Percentiles rank a stretch among this genome's conserved stretches.
These are phyloP conservation scores for Quadroppia sp. DNA, from an alignment of 2,888 invertebrate genomes.

Conservation along the genomic window DNA sequence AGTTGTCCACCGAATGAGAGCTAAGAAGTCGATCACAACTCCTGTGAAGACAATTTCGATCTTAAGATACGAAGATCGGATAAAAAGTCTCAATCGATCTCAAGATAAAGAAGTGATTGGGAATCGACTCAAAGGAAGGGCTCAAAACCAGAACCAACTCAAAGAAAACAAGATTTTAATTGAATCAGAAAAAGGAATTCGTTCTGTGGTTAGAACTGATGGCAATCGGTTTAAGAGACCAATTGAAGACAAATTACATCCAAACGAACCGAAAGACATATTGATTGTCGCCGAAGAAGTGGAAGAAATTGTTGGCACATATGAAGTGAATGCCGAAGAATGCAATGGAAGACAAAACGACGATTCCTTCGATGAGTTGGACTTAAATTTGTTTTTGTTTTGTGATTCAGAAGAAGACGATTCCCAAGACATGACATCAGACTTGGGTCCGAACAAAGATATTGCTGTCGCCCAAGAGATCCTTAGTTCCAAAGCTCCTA, in stretches of 20 bases:
- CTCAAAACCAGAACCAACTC: neutral
- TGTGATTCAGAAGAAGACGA: neutral
- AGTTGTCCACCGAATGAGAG: no score
- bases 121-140: no score
- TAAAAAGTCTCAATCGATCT: no score
- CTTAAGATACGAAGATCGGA: no score
- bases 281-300: neutral
- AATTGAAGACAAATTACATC: neutral
- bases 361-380: neutral
- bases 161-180: neutral
- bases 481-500: neutral
- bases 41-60: no score
- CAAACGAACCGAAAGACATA: neutral
- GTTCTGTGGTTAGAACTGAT: neutral
- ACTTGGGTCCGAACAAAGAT: no score
- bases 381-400: neutral
- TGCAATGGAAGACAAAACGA: neutral
- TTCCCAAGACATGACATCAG: neutral
- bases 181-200: neutral
- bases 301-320: constrained; percentile 17
- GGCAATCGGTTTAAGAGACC: neutral
- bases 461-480: neutral
- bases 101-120: no score
- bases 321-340: neutral
- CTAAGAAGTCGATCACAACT: neutral